phyloP scores from a whole-genome alignment of 2,797 vertebrate genomes.

The Loriculus beryllinus region DNA sequence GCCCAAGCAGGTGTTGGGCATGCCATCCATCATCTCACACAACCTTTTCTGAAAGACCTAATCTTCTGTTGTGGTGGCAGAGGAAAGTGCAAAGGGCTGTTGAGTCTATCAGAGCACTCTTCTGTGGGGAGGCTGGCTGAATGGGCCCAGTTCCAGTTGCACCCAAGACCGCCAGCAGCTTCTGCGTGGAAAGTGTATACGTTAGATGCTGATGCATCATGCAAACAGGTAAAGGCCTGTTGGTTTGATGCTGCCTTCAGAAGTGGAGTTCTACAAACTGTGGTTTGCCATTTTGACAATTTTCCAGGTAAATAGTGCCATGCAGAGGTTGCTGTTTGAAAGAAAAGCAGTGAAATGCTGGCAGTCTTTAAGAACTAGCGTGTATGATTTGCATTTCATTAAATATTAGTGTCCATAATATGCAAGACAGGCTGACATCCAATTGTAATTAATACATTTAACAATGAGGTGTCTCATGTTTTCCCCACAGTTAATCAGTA shows the following conservation, averaged over 20 bases:
- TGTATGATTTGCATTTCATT: neutral
- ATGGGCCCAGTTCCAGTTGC: neutral
- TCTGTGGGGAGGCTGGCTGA: neutral
- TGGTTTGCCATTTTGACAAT: neutral
- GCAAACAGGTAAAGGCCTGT: neutral
- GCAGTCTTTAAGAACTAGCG: neutral
- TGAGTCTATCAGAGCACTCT: neutral
- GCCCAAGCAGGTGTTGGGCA: neutral
- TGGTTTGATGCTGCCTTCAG: neutral
- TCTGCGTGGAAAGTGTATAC: neutral
- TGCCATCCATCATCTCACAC: neutral
- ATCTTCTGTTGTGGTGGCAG: neutral
- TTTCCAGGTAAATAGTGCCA: neutral
- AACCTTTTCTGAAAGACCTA: neutral
- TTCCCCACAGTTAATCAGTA: neutral
- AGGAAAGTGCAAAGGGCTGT: neutral
- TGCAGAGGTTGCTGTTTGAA: neutral
- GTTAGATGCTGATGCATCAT: neutral
- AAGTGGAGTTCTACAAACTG: neutral
- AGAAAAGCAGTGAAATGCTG: neutral
- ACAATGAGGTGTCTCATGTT: neutral
- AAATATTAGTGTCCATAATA: neutral
- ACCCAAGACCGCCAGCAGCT: neutral
- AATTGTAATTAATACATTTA: neutral
- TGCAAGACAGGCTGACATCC: neutral